Percentiles rank a stretch among this genome's conserved stretches.
These are phyloP conservation scores for Antheraea yamamai DNA, from an alignment of 2,888 invertebrate genomes.

Conservation along the genomic window DNA sequence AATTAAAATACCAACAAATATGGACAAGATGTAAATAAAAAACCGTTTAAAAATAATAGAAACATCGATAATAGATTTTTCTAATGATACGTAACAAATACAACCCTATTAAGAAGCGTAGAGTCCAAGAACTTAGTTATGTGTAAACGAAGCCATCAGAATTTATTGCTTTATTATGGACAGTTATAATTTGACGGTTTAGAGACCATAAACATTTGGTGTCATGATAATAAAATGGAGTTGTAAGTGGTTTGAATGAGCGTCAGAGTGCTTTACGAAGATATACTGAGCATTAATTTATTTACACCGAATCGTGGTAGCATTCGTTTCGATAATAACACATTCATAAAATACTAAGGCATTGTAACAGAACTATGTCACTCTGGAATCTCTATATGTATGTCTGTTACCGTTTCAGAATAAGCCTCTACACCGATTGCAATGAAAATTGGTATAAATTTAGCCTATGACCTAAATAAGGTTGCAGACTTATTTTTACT, in stretches of 20 bases:
- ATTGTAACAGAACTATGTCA: too few relatives aligned
- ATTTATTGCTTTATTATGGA: slow-evolving; percentile 42
- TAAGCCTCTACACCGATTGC: background rate
- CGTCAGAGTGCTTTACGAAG: slow-evolving; percentile 26
- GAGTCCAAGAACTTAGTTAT: slow-evolving; percentile 20
- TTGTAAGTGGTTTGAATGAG: slow-evolving; percentile 27
- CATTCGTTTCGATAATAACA: background rate
- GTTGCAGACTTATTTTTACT: too few relatives aligned
- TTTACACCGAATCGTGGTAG: background rate
- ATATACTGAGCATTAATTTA: slow-evolving; percentile 9
- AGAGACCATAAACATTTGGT: slow-evolving; percentile 39
- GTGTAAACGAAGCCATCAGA: slow-evolving; percentile 32
- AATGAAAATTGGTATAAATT: too few relatives aligned
- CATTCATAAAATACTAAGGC: too few relatives aligned
- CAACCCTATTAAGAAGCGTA: background rate
- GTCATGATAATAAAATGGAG: slow-evolving; percentile 39
- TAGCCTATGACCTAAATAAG: too few relatives aligned
- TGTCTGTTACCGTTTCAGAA: background rate
- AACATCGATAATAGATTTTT: background rate
- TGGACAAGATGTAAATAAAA: too few relatives aligned
- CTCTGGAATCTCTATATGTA: too few relatives aligned
- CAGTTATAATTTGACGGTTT: slow-evolving; percentile 43
- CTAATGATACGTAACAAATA: background rate
- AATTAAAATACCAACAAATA: too few relatives aligned
- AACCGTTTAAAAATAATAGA: background rate